Evolutionary conservation across 2,888 invertebrate species (phyloP).

Genomic region (Apamea anceps): DNA sequence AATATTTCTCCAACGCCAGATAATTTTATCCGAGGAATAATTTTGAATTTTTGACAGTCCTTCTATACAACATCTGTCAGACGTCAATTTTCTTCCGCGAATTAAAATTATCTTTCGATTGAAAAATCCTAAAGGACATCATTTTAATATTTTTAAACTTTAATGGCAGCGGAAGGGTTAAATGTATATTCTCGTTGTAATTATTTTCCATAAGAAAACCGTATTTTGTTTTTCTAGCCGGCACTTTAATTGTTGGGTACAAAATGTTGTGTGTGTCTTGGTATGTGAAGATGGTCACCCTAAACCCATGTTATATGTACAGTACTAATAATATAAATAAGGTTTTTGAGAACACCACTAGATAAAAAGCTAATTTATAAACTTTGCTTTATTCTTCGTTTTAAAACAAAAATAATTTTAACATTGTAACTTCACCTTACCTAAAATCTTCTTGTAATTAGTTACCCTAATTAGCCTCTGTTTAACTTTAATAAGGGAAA

Average conservation of each 20-base stretch:
- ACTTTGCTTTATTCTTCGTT: not conserved
- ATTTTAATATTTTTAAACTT: no score
- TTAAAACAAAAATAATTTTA: conserved; percentile 14
- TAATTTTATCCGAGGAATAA: no score
- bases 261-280: not conserved
- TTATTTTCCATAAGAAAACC: not conserved
- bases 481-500: conserved; percentile 65
- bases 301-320: not conserved
- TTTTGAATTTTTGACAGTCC: no score
- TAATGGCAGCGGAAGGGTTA: no score
- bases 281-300: no score
- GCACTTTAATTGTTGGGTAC: not conserved
- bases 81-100: no score
- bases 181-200: no score
- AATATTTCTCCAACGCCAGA: no score
- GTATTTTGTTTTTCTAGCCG: not conserved
- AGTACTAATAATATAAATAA: not conserved
- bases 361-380: conserved; percentile 7
- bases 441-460: conserved; percentile 65
- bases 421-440: conserved; percentile 25
- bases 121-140: no score
- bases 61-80: no score
- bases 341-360: not conserved
- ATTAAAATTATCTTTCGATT: no score
- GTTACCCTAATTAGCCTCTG: conserved; percentile 67